A percentile compares a stretch with the other conserved stretches of the same genome.
phyloP scores from a whole-genome alignment of 2,888 invertebrate genomes.

The Hirtodrosophila histrioides region DNA sequence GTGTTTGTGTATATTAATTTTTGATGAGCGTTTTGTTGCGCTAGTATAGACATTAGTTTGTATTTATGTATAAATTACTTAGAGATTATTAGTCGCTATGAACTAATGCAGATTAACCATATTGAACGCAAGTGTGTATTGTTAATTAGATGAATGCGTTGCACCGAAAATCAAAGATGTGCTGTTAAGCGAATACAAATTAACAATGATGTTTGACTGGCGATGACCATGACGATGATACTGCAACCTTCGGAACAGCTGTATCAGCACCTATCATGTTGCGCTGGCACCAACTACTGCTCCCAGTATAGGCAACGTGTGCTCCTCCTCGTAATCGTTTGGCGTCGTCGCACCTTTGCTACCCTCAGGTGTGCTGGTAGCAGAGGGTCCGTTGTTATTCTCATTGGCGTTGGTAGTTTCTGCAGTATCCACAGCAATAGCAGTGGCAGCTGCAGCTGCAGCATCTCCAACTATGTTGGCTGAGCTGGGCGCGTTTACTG shows the following conservation, averaged over 20 bases:
- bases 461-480: slow-evolving; percentile 34
- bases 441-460: slow-evolving; percentile 3
- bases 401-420: slow-evolving; percentile 58
- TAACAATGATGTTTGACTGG: slow-evolving; percentile 66
- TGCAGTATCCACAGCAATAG: slow-evolving; percentile 14
- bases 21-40: slow-evolving; percentile 36
- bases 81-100: slow-evolving; percentile 73
- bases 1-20: slow-evolving; percentile 36
- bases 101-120: slow-evolving; percentile 63
- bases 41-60: slow-evolving; percentile 54
- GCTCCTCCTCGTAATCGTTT: slow-evolving; percentile 56
- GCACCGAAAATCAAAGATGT: slow-evolving; percentile 40
- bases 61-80: slow-evolving; percentile 72
- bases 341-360: slow-evolving; percentile 37
- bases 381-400: slow-evolving; percentile 76
- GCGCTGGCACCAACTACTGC: slow-evolving; percentile 50
- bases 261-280: slow-evolving; percentile 73
- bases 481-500: slow-evolving; percentile 35
- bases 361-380: slow-evolving; percentile 38
- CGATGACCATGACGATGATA: slow-evolving; percentile 29
- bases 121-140: slow-evolving; percentile 14
- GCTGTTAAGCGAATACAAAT: slow-evolving; percentile 53
- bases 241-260: slow-evolving; percentile 29
- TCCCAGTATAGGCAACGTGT: slow-evolving; percentile 21
- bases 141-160: slow-evolving; percentile 31